Evolutionary conservation across 2,888 invertebrate species (phyloP).

Genomic region (Drosophila kokeensis): DNA sequence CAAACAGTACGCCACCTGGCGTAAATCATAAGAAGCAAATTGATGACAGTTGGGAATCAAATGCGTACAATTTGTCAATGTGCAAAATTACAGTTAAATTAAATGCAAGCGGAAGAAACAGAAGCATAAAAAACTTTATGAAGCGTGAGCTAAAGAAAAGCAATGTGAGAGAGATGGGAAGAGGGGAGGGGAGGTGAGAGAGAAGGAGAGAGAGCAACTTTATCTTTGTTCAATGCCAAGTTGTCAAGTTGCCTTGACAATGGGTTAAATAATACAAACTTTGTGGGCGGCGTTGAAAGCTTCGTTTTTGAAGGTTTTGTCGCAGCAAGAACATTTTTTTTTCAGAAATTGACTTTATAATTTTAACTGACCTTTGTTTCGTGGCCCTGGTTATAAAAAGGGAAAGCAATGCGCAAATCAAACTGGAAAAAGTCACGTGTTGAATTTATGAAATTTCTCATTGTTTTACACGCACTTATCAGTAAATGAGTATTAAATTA

Average conservation of each 20-base stretch:
- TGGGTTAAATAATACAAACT: conserved; percentile 48
- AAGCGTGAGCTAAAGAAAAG: conserved; percentile 52
- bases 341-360: conserved; percentile 47
- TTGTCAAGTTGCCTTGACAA: conserved; percentile 62
- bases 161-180: conserved; percentile 22
- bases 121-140: conserved; percentile 46
- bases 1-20: conserved; percentile 28
- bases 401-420: conserved; percentile 25
- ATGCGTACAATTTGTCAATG: conserved; percentile 36
- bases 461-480: not conserved
- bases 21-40: conserved; percentile 41
- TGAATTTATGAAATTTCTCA: not conserved
- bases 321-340: conserved; percentile 2
- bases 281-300: conserved; percentile 14
- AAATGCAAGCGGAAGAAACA: conserved; percentile 16
- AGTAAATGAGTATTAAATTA: not conserved
- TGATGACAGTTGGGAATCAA: conserved; percentile 52
- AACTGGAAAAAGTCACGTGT: conserved; percentile 43
- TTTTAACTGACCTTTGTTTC: conserved; percentile 33
- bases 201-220: not conserved
- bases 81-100: conserved; percentile 19
- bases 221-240: conserved; percentile 28
- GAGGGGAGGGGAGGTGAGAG: conserved; percentile 2
- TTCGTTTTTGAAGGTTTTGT: conserved; percentile 49
- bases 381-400: conserved; percentile 32